A percentile compares a stretch with the other conserved stretches of the same genome.
Evolutionary conservation across 1,140 invertebrate species (phyloP).

Genomic region (Zaprionus kolodkinae): DNA sequence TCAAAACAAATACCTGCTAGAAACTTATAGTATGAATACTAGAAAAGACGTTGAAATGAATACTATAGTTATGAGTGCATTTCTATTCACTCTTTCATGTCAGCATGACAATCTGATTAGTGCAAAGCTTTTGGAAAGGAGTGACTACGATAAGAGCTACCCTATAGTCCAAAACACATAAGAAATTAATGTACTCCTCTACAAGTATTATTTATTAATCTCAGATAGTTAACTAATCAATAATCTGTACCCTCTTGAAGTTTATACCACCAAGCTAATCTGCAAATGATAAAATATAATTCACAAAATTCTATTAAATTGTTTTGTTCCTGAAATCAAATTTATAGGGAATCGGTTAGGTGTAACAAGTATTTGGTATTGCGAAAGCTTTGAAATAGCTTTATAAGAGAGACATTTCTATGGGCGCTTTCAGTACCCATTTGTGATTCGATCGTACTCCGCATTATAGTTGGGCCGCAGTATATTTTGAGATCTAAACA

Average conservation of each 20-base stretch:
- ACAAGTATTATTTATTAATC: background rate
- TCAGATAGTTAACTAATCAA: no score
- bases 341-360: background rate
- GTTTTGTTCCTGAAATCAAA: background rate
- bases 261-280: no score
- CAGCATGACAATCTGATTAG: background rate
- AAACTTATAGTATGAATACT: background rate
- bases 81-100: background rate
- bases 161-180: background rate
- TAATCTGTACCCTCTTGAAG: no score
- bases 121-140: background rate
- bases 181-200: background rate
- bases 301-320: no score
- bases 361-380: background rate
- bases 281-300: no score
- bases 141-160: background rate
- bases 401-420: background rate
- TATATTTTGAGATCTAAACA: background rate
- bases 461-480: background rate
- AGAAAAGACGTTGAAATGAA: background rate
- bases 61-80: background rate
- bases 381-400: background rate
- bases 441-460: background rate
- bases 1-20: background rate
- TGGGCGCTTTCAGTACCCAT: background rate